Evolutionary conservation across 2,888 invertebrate species (phyloP).

Genomic region (Portevinia maculata): DNA sequence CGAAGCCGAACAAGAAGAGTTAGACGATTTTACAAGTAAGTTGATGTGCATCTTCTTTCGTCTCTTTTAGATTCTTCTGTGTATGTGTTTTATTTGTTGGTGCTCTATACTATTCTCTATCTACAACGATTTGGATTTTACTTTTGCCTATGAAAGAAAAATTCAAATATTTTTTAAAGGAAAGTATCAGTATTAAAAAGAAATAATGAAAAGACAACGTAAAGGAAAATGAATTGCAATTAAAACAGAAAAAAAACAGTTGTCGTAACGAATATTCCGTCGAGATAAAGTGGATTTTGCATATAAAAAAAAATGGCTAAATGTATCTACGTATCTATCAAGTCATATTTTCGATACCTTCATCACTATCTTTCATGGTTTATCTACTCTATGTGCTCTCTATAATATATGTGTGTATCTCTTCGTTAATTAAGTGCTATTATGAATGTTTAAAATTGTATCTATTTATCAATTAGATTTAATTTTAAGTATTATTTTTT

Average conservation of each 20-base stretch:
- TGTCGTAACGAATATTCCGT: constrained; percentile 4
- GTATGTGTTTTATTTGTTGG: constrained; percentile 6
- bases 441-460: constrained; percentile 49
- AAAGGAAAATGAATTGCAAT: constrained; percentile 10
- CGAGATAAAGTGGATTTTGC: constrained; percentile 24
- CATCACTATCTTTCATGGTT: constrained; percentile 41
- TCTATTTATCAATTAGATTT: constrained; percentile 53
- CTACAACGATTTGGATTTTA: constrained; percentile 21
- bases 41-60: constrained; percentile 83
- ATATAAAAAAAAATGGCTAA: constrained; percentile 11
- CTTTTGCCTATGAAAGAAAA: constrained; percentile 35
- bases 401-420: constrained; percentile 63
- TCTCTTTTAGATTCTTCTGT: constrained; percentile 39
- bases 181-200: constrained; percentile 1
- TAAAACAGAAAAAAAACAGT: constrained; percentile 15
- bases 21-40: constrained; percentile 98
- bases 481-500: constrained; percentile 54
- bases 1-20: constrained; percentile 97
- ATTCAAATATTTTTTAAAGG: constrained; percentile 29
- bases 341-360: constrained; percentile 22
- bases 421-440: constrained; percentile 30
- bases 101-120: constrained; percentile 46
- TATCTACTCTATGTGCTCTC: constrained; percentile 62
- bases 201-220: constrained; percentile 1
- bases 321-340: constrained; percentile 25